Evolutionary conservation across 2,888 invertebrate species (phyloP).

Genomic region (Drosophila barbarae): DNA sequence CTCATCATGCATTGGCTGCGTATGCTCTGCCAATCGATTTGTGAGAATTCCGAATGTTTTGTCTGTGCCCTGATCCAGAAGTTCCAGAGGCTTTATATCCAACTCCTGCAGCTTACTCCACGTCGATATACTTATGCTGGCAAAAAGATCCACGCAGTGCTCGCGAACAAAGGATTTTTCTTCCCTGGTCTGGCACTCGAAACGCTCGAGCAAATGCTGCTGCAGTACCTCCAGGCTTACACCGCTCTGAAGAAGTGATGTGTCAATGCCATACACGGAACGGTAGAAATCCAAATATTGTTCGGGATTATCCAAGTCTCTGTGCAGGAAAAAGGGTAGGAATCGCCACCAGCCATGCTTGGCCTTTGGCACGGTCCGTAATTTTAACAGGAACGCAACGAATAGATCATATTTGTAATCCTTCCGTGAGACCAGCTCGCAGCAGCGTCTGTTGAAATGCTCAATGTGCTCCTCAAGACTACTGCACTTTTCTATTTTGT

Average conservation of each 20-base stretch:
- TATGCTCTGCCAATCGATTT: conserved; percentile 3
- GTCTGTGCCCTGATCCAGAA: conserved; percentile 56
- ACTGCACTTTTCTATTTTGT: conserved; percentile 38
- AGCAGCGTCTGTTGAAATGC: conserved; percentile 47
- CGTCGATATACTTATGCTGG: conserved; percentile 9
- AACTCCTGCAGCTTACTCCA: conserved; percentile 49
- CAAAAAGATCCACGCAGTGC: conserved; percentile 55
- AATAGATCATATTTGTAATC: not conserved
- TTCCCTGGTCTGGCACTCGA: conserved; percentile 44
- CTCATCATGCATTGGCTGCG: conserved; percentile 31
- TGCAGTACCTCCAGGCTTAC: conserved; percentile 15
- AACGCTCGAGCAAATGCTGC: conserved; percentile 36
- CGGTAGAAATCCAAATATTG: conserved; percentile 39
- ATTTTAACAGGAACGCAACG: conserved; percentile 30
- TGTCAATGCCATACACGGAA: conserved; percentile 44
- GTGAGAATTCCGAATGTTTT: conserved; percentile 40
- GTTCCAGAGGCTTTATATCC: conserved; percentile 41
- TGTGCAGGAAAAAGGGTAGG: conserved; percentile 39
- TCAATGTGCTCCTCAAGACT: conserved; percentile 8
- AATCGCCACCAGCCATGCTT: conserved; percentile 63
- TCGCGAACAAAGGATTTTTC: conserved; percentile 53
- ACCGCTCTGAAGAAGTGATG: conserved; percentile 6
- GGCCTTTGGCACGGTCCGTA: conserved; percentile 34
- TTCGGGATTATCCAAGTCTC: conserved; percentile 2
- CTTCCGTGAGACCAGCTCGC: conserved; percentile 32